Evolutionary conservation across 2,888 invertebrate genomes (phyloP).

Genomic region (Eilema caniola): DNA sequence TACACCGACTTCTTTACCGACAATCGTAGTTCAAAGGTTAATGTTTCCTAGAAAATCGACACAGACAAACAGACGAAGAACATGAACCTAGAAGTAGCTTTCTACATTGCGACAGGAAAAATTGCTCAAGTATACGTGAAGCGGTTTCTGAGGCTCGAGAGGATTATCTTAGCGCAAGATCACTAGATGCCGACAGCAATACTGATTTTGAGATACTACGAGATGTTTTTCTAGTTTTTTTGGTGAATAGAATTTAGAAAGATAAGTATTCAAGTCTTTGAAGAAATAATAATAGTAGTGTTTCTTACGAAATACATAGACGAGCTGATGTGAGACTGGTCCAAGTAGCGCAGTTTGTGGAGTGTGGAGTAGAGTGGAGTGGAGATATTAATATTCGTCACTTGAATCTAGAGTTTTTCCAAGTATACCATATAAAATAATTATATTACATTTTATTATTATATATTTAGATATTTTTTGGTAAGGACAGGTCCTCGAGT

Average conservation of each 20-base stretch:
- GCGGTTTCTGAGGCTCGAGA: slow-evolving; percentile 50
- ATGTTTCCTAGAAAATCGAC: slow-evolving; percentile 20
- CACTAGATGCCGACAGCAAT: slow-evolving; percentile 57
- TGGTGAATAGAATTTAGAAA: slow-evolving; percentile 25
- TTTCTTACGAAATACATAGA: not conserved
- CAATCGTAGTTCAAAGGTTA: slow-evolving; percentile 15
- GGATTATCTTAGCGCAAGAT: slow-evolving; percentile 54
- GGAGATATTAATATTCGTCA: too few species aligned
- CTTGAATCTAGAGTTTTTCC: too few species aligned
- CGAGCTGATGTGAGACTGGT: too few species aligned
- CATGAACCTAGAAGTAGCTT: slow-evolving; percentile 32
- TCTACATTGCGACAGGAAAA: slow-evolving; percentile 41
- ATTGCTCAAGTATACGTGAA: slow-evolving; percentile 52
- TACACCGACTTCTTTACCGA: not conserved
- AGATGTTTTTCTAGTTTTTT: slow-evolving; percentile 46
- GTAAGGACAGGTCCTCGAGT: too few species aligned
- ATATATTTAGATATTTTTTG: too few species aligned
- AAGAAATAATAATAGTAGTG: slow-evolving; percentile 23
- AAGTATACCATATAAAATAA: too few species aligned
- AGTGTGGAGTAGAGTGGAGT: too few species aligned
- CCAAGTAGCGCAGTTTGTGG: too few species aligned
- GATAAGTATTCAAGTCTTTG: slow-evolving; percentile 9
- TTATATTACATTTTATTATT: too few species aligned
- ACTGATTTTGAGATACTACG: slow-evolving; percentile 51
- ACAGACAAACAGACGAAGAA: slow-evolving; percentile 12